These are phyloP conservation scores for Cactoblastis cactorum DNA, from an alignment of 2,888 invertebrate species.

Conservation along the genomic window DNA sequence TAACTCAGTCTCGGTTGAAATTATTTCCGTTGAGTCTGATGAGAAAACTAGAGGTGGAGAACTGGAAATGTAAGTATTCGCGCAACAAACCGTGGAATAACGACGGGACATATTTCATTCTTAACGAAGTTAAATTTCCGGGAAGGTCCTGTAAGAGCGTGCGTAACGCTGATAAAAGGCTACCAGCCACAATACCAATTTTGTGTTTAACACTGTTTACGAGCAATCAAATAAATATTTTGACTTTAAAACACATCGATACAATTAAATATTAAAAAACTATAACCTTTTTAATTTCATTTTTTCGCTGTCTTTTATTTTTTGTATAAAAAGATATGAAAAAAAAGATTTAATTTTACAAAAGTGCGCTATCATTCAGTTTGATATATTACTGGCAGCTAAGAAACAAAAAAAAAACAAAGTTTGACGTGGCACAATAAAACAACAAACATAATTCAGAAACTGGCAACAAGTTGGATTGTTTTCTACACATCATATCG, in stretches of 20 bases:
- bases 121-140: conserved; percentile 79
- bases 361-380: background rate
- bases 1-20: conserved; percentile 79
- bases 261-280: too few species aligned
- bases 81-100: conserved; percentile 76
- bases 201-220: conserved; percentile 44
- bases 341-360: too few species aligned
- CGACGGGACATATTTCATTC: conserved; percentile 77
- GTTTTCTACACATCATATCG: conserved; percentile 77
- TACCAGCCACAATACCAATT: conserved; percentile 57
- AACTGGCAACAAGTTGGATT: conserved; percentile 73
- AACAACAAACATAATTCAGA: conserved; percentile 74
- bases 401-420: conserved; percentile 19
- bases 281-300: too few species aligned
- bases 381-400: background rate
- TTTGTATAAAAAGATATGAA: too few species aligned
- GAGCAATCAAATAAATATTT: conserved; percentile 27
- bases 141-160: conserved; percentile 70
- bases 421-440: conserved; percentile 68
- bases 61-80: conserved; percentile 73
- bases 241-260: background rate
- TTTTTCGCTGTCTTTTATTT: too few species aligned
- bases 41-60: conserved; percentile 77
- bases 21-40: conserved; percentile 77
- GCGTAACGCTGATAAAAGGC: conserved; percentile 75